Conservation (phyloP, 2,888 invertebrate species). For the Dynastes maya region DNA sequence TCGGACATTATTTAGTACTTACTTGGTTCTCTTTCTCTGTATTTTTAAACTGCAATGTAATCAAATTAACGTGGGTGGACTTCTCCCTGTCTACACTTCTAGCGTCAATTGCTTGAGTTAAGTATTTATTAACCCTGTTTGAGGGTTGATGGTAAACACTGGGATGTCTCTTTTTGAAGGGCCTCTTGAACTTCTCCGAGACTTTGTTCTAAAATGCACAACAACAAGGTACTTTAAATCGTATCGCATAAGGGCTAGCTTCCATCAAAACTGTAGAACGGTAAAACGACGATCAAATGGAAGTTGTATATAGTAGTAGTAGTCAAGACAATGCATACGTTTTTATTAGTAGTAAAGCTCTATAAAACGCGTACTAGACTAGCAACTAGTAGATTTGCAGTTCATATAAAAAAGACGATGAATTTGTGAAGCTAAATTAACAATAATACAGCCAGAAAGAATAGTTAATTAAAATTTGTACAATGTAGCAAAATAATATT, state of each 20-base stretch:
- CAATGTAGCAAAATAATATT: background rate
- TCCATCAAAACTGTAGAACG: background rate
- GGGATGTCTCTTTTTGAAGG: slow-evolving; percentile 90
- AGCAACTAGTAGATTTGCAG: slow-evolving; percentile 33
- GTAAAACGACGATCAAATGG: slow-evolving; percentile 5
- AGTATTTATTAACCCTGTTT: slow-evolving; percentile 92
- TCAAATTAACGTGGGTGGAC: slow-evolving; percentile 88
- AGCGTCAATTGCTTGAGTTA: slow-evolving; percentile 92
- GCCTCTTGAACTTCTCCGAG: slow-evolving; percentile 89
- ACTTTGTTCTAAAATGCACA: slow-evolving; percentile 80
- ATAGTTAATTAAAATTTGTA: background rate
- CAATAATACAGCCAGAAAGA: background rate
- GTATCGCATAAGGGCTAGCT: slow-evolving; percentile 6
- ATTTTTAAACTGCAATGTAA: slow-evolving; percentile 90
- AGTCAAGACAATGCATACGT: slow-evolving; percentile 42
- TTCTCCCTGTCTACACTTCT: slow-evolving; percentile 93
- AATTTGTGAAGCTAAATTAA: background rate
- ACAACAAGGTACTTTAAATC: slow-evolving; percentile 44
- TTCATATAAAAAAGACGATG: slow-evolving; percentile 32
- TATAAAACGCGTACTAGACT: slow-evolving; percentile 28
- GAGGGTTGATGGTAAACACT: slow-evolving; percentile 91
- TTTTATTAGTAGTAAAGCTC: slow-evolving; percentile 29
- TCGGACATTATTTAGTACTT: slow-evolving; percentile 56
- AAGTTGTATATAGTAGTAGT: slow-evolving; percentile 19
- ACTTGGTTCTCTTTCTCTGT: slow-evolving; percentile 88